These are phyloP conservation scores for Cryptomyrus ogoouensis DNA, from an alignment of 2,113 vertebrate species.

Conservation along the genomic window DNA sequence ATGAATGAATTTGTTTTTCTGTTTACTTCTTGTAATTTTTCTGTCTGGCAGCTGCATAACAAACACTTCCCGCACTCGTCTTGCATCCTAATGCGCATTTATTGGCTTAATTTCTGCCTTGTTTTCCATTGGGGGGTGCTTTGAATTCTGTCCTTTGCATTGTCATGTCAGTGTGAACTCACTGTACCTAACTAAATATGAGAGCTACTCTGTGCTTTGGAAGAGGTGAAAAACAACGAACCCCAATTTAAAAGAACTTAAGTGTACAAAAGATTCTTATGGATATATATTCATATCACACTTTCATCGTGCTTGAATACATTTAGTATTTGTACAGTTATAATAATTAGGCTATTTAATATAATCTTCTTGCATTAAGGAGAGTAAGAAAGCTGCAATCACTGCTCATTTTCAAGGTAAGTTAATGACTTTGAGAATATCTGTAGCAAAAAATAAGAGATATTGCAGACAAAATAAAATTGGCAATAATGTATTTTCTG, in stretches of 20 bases:
- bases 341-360: not conserved
- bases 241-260: not conserved
- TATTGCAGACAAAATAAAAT: not conserved
- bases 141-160: not conserved
- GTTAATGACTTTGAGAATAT: not conserved
- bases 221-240: not conserved
- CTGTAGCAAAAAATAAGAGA: not conserved
- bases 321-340: not conserved
- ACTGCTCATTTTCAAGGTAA: not conserved
- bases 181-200: not conserved
- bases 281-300: not conserved
- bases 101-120: not conserved
- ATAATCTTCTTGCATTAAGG: not conserved
- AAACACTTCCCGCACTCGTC: not conserved
- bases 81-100: not conserved
- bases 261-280: not conserved
- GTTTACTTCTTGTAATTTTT: slow-evolving; percentile 11
- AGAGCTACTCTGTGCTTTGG: not conserved
- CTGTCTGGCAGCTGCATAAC: slow-evolving; percentile 11
- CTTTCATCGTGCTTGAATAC: not conserved
- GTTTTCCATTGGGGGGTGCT: not conserved
- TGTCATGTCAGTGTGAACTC: not conserved
- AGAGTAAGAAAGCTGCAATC: not conserved
- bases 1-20: slow-evolving; percentile 13
- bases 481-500: not conserved